Conservation (phyloP, 2,888 invertebrate species). For the Ectemnius continuus region DNA sequence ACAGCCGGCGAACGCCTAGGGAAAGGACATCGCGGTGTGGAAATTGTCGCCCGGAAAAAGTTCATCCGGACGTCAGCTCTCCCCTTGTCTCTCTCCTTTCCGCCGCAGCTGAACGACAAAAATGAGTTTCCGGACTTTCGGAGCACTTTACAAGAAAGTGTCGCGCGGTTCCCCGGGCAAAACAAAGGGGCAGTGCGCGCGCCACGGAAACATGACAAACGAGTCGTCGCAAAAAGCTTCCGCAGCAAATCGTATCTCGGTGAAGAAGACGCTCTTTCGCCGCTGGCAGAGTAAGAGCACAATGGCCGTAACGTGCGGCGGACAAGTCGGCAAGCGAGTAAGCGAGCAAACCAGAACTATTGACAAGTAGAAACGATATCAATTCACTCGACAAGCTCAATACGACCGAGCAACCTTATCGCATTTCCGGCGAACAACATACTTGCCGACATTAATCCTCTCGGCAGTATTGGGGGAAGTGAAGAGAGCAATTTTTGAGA, state of each 20-base stretch:
- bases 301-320: too few relatives aligned
- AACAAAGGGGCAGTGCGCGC: conserved; percentile 19
- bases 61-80: too few relatives aligned
- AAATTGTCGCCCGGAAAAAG: too few relatives aligned
- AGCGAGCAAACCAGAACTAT: not conserved
- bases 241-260: conserved; percentile 30
- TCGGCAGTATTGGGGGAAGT: too few relatives aligned
- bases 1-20: too few relatives aligned
- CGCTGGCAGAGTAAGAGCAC: conserved; percentile 13
- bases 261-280: conserved; percentile 31
- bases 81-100: too few relatives aligned
- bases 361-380: not conserved
- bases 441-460: too few relatives aligned
- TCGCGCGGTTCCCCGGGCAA: conserved; percentile 11
- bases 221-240: conserved; percentile 38
- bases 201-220: conserved; percentile 42
- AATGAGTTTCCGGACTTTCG: conserved; percentile 51
- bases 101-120: conserved; percentile 32
- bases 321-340: too few relatives aligned
- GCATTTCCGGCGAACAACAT: too few relatives aligned
- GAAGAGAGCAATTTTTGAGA: too few relatives aligned
- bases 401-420: too few relatives aligned
- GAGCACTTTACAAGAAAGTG: conserved; percentile 31
- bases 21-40: too few relatives aligned
- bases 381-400: not conserved